phyloP scores from a whole-genome alignment of 2,113 vertebrate species.

The Hyperoodon ampullatus region DNA sequence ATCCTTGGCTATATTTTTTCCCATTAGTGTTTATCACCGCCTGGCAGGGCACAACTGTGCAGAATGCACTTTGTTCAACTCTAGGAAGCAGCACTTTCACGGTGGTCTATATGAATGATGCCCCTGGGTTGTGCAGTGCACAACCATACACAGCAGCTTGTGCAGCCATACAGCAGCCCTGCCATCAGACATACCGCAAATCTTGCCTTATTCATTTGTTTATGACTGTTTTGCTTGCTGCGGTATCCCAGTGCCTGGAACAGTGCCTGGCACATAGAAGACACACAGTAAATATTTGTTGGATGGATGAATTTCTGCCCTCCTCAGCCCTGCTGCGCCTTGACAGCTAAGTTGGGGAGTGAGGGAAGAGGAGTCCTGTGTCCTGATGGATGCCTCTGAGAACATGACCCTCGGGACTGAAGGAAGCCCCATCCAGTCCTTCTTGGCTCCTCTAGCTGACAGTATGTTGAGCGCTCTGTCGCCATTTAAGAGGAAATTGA shows the following conservation, averaged over 20 bases:
- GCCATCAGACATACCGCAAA: background rate
- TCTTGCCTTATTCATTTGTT: background rate
- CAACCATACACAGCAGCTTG: background rate
- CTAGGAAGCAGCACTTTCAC: background rate
- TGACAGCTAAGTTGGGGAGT: background rate
- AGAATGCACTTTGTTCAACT: background rate
- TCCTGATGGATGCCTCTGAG: background rate
- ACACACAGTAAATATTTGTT: background rate
- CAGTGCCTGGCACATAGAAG: background rate
- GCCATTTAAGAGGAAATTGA: background rate
- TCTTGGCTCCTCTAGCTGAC: too few species aligned
- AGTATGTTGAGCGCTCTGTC: too few species aligned
- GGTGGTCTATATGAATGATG: too few species aligned
- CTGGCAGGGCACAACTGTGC: background rate
- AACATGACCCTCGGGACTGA: background rate
- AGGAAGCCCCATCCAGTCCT: background rate
- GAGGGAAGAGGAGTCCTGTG: background rate
- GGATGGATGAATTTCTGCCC: background rate
- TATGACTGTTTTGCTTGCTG: background rate
- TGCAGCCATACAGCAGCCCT: background rate
- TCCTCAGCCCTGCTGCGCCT: background rate
- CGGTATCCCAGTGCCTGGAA: background rate
- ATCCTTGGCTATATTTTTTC: background rate
- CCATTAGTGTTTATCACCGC: background rate
- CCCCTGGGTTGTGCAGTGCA: background rate